These are phyloP conservation scores for Emys orbicularis DNA, from an alignment of 2,797 vertebrate species.

Conservation along the genomic window DNA sequence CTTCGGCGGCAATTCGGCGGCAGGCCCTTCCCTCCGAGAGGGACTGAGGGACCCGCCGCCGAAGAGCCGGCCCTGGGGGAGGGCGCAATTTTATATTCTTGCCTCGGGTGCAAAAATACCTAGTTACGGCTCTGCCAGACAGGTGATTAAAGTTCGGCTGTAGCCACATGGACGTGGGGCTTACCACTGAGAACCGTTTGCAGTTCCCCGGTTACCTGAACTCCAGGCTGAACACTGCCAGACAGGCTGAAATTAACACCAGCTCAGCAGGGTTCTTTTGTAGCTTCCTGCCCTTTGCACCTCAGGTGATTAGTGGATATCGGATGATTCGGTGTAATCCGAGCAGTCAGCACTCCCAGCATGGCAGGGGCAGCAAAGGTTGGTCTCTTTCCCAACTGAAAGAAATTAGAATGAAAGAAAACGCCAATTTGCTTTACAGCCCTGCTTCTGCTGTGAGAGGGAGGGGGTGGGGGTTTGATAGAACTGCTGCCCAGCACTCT, in stretches of 20 bases:
- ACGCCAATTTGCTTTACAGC: fast-evolving
- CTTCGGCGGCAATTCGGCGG: too few species aligned
- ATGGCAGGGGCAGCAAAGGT: neutral
- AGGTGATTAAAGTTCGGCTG: fast-evolving
- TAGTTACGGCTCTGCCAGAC: neutral
- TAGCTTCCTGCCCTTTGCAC: fast-evolving
- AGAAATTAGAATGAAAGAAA: neutral
- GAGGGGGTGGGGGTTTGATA: neutral
- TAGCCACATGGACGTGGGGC: fast-evolving
- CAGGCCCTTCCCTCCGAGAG: too few species aligned
- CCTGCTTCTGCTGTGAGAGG: fast-evolving
- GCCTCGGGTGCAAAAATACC: too few species aligned
- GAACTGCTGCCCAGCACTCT: neutral
- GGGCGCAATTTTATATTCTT: too few species aligned
- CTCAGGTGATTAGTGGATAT: fast-evolving
- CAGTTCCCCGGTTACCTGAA: fast-evolving
- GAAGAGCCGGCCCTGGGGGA: too few species aligned
- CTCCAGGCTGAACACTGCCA: fast-evolving
- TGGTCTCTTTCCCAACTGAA: neutral
- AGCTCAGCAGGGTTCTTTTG: fast-evolving
- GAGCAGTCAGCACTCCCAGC: fast-evolving
- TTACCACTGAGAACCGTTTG: neutral
- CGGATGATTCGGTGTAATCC: fast-evolving
- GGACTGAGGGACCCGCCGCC: too few species aligned
- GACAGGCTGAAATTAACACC: fast-evolving